These are phyloP conservation scores for Andrena marginata DNA, from an alignment of 2,888 invertebrate species.

Conservation along the genomic window DNA sequence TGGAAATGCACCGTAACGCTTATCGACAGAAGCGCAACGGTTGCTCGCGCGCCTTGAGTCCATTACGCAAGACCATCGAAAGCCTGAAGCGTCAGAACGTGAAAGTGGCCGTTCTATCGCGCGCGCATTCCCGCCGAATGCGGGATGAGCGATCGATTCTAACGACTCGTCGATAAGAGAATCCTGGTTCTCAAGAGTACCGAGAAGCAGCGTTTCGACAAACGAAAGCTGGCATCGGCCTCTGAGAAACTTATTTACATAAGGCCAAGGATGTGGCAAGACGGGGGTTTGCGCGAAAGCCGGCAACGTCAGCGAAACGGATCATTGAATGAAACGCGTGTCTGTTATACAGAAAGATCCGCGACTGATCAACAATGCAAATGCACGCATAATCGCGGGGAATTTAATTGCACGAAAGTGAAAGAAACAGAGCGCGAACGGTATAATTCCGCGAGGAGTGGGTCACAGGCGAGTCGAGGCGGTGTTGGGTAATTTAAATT, in stretches of 20 bases:
- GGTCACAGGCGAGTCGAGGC: neutral
- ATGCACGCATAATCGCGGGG: conserved; percentile 11
- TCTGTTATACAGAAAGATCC: neutral
- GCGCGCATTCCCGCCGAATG: conserved; percentile 71
- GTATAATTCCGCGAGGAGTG: neutral
- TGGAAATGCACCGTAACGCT: neutral
- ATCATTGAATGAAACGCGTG: neutral
- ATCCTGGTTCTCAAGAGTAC: neutral
- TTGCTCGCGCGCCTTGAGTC: conserved; percentile 28
- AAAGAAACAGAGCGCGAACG: neutral
- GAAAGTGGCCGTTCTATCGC: conserved; percentile 75
- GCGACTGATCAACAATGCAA: conserved; percentile 19
- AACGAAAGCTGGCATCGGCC: neutral
- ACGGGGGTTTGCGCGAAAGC: neutral
- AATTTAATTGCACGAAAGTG: conserved; percentile 26
- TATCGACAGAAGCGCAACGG: conserved; percentile 19
- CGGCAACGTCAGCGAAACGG: neutral
- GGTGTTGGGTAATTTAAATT: conserved; percentile 5
- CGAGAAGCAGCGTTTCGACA: neutral
- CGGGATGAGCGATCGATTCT: conserved; percentile 28
- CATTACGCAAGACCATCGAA: conserved; percentile 74
- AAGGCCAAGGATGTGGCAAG: neutral
- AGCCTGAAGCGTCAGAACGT: conserved; percentile 68
- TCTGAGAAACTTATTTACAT: neutral
- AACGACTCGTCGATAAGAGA: neutral